Evolutionary conservation across 2,113 vertebrate species (phyloP), one percentile per base, ranked within the genome.

Genomic region (Petroica traversi): DNA sequence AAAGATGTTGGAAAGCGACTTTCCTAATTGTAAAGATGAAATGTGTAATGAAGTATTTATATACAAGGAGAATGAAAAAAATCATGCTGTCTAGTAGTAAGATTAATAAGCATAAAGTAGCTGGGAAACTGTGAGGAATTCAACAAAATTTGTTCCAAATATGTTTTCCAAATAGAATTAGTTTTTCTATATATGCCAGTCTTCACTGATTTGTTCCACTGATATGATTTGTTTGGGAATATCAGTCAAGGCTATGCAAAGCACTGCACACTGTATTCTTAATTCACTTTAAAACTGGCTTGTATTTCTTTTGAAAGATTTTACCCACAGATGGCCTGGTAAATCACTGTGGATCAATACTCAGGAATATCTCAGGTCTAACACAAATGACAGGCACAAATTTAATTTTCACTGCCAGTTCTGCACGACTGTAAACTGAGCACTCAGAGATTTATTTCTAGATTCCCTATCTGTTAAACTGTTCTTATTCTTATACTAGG

Each of bases 351-450:
- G 52, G 46, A 46, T 67, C 34, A 40, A n/a, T 57, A 72, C 0
- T 3, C 4, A 89, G 34, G 29, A 59, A 19, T 19, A 54, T 40
- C 28, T 87, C 36, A 29, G 43, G 22, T 78, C 41, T 84, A 12
- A 17, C 55, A 58, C 38, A 83, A 80, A 54, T 34, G 8, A 68
- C 31, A 64, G 48, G 29, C 61, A 74, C 29, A 81, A 57, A 73
- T 61, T 76, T 61, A 83, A 86, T 61, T 69, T 59, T 31, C 36
- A 20, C 17, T 67, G 25, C 8, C 16, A 36, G 15, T 66, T 88
- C 73, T 49, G 29, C 0, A 0, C 0, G 9, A 48, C 8, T 51
- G 1, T 29, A 75, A 75, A 48, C n/a, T 75, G 36, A 79, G 31
- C 45, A 54, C 40, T 52, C 24, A 26, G 25, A 82, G 14, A 6